phyloP scores from a whole-genome alignment of 64 coral and sea anemone species.

The Montipora foliosa region DNA sequence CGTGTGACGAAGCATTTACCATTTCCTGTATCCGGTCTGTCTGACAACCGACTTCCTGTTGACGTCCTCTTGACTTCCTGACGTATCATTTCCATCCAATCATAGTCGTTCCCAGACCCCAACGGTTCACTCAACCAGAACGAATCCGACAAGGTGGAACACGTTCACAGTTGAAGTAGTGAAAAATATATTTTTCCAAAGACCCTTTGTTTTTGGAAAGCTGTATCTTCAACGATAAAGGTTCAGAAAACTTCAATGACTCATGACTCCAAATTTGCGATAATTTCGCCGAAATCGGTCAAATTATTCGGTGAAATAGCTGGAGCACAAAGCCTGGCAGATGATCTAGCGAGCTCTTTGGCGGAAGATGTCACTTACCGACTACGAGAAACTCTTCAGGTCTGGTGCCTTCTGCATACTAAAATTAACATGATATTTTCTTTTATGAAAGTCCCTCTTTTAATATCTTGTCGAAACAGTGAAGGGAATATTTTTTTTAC shows the following conservation, averaged over 20 bases:
- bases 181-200: not conserved
- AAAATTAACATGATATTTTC: not conserved
- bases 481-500: too few relatives aligned
- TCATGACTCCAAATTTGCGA: slow-evolving; percentile 52
- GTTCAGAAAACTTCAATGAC: not conserved
- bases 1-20: too few relatives aligned
- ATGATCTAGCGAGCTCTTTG: slow-evolving; percentile 74
- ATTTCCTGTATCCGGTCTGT: too few relatives aligned
- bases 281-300: slow-evolving; percentile 80
- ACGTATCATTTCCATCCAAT: too few relatives aligned
- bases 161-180: too few relatives aligned
- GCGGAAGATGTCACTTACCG: slow-evolving; percentile 94
- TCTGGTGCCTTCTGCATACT: not conserved
- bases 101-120: too few relatives aligned
- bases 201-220: not conserved
- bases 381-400: slow-evolving; percentile 83
- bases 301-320: slow-evolving; percentile 84
- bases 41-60: too few relatives aligned
- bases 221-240: not conserved
- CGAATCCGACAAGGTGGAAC: too few relatives aligned
- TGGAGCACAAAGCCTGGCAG: slow-evolving; percentile 58
- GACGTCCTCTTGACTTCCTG: too few relatives aligned
- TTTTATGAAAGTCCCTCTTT: too few relatives aligned
- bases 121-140: not conserved
- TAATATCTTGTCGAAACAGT: too few relatives aligned